phyloP scores from a whole-genome alignment of 1,140 invertebrate genomes.

The Nasonia giraulti region DNA sequence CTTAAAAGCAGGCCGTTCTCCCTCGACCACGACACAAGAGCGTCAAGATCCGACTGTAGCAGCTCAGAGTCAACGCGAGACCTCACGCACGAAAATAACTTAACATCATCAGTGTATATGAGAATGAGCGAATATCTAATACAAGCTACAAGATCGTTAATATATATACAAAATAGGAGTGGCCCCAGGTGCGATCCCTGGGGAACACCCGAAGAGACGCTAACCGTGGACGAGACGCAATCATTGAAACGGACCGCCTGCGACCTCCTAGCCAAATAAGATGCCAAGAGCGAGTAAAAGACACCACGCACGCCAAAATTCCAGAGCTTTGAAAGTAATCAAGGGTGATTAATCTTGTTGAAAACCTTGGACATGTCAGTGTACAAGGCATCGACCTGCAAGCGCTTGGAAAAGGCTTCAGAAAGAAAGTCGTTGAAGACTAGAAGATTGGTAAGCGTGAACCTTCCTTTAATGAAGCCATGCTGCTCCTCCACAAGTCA shows the following conservation, averaged over 20 bases:
- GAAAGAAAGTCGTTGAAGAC: conserved; percentile 54
- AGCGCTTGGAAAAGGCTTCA: conserved; percentile 50
- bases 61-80: not conserved
- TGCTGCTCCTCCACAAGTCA: conserved; percentile 52
- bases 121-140: not conserved
- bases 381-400: conserved; percentile 60
- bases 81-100: not conserved
- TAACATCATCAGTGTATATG: not conserved
- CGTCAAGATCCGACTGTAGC: not conserved
- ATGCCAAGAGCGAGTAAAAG: not conserved
- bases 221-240: not conserved
- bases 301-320: conserved; percentile 19
- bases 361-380: conserved; percentile 64
- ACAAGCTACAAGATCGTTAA: not conserved
- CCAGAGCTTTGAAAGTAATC: conserved; percentile 24
- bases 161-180: not conserved
- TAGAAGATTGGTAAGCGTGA: conserved; percentile 55
- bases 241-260: not conserved
- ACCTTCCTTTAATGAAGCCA: conserved; percentile 56
- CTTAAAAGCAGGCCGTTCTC: not conserved
- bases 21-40: not conserved
- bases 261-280: not conserved
- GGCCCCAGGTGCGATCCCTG: not conserved
- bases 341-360: conserved; percentile 54
- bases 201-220: not conserved